These are phyloP conservation scores for Sylvilagus bachmani DNA, from an alignment of 2,113 vertebrate species.

Conservation along the genomic window DNA sequence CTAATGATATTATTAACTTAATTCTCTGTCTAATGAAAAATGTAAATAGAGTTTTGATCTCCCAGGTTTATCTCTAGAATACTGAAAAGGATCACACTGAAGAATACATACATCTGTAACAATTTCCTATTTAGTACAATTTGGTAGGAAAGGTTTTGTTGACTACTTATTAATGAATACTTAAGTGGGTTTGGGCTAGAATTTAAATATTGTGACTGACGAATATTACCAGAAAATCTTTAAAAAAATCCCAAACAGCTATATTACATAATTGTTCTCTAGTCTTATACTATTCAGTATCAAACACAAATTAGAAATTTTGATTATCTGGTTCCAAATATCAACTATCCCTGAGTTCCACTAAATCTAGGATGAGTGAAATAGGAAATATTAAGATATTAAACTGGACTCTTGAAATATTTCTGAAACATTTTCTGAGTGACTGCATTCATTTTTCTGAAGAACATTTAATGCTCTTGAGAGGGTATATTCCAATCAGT, in stretches of 20 bases:
- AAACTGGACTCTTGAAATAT: not conserved
- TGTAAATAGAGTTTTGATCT: not conserved
- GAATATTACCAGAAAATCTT: conserved; percentile 6
- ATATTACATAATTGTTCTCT: not conserved
- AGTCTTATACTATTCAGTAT: not conserved
- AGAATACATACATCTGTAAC: not conserved
- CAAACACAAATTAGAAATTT: not conserved
- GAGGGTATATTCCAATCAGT: conserved; percentile 3
- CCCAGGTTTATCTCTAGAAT: not conserved
- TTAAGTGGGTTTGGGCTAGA: not conserved
- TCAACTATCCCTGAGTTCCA: conserved; percentile 19
- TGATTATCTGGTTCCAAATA: not conserved
- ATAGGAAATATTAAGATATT: not conserved
- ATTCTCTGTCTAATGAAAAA: conserved; percentile 11
- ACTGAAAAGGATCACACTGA: not conserved
- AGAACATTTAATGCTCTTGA: conserved; percentile 39
- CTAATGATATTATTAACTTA: conserved; percentile 32
- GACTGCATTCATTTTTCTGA: conserved; percentile 6
- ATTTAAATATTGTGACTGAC: conserved; percentile 24
- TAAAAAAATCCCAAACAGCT: not conserved
- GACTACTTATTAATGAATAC: conserved; percentile 9
- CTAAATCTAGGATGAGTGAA: conserved; percentile 45
- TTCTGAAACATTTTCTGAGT: not conserved
- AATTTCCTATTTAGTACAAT: conserved; percentile 11
- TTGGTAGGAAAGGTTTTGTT: not conserved